Percentiles rank a stretch among this genome's conserved stretches.
phyloP scores from a whole-genome alignment of 2,113 vertebrate species.

The Anseranas semipalmata region DNA sequence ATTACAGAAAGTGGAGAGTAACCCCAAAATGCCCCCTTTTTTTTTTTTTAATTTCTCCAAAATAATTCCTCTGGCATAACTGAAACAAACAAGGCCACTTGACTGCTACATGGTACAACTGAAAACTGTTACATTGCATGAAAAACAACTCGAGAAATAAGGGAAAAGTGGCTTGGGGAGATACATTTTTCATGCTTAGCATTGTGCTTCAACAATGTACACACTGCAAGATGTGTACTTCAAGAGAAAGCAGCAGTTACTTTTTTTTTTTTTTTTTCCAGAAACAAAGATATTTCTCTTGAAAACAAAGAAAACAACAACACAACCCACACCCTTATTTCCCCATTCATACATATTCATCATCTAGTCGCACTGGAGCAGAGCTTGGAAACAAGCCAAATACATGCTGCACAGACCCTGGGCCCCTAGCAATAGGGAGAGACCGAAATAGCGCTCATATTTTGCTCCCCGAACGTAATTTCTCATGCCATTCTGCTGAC shows the following conservation, averaged over 20 bases:
- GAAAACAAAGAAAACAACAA: not conserved
- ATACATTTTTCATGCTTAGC: conserved; percentile 32
- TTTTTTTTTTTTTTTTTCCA: not conserved
- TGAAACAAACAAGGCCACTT: conserved; percentile 43
- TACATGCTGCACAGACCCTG: not conserved
- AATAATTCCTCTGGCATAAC: conserved; percentile 26
- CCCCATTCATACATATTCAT: conserved; percentile 17
- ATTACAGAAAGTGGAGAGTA: not conserved
- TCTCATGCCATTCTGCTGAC: not conserved
- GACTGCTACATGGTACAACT: conserved; percentile 22
- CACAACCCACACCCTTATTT: not conserved
- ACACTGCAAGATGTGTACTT: not conserved
- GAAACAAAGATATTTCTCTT: not conserved
- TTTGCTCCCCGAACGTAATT: not conserved
- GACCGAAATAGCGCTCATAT: conserved; percentile 11
- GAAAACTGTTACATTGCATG: conserved; percentile 6
- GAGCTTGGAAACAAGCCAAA: conserved; percentile 6
- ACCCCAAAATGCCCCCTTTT: not conserved
- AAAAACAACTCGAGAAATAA: conserved; percentile 27
- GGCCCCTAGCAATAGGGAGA: not conserved
- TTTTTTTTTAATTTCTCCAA: conserved; percentile 21
- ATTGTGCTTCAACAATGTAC: not conserved
- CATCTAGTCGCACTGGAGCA: not conserved
- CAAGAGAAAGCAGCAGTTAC: not conserved
- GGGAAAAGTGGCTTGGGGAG: conserved; percentile 16